These are phyloP conservation scores for Syngnathoides biaculeatus DNA, from an alignment of 2,113 vertebrate species.

Conservation along the genomic window DNA sequence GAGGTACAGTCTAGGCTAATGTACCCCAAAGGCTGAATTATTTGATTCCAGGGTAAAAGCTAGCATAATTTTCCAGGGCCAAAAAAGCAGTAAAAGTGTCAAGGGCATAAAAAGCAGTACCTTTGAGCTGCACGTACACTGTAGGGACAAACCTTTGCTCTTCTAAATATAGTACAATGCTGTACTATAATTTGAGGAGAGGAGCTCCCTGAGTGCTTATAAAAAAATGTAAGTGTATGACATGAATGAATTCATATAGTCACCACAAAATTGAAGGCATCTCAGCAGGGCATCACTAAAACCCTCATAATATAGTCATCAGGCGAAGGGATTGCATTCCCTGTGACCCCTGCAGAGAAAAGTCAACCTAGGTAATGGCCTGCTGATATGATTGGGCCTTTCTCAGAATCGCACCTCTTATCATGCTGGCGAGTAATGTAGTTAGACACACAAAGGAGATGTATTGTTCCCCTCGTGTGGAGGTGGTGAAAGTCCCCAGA, in stretches of 20 bases:
- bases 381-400: constrained; percentile 46
- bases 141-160: background rate
- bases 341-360: constrained; percentile 2
- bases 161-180: background rate
- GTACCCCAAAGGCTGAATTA: constrained; percentile 1
- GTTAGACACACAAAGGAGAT: constrained; percentile 61
- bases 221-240: background rate
- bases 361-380: constrained; percentile 41
- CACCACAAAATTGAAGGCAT: background rate
- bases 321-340: constrained; percentile 17
- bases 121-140: background rate
- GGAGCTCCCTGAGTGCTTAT: background rate
- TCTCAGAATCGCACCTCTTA: constrained; percentile 58
- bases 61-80: background rate
- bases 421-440: constrained; percentile 44
- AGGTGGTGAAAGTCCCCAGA: constrained; percentile 57
- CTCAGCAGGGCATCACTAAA: constrained; percentile 13
- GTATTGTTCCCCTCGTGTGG: constrained; percentile 53
- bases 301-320: constrained; percentile 10
- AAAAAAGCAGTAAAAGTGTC: background rate
- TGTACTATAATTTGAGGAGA: background rate
- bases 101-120: constrained; percentile 4
- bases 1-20: background rate
- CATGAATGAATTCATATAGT: background rate
- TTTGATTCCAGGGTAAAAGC: background rate